phyloP scores from a whole-genome alignment of 2,888 invertebrate genomes.

The Oasisia sp. region DNA sequence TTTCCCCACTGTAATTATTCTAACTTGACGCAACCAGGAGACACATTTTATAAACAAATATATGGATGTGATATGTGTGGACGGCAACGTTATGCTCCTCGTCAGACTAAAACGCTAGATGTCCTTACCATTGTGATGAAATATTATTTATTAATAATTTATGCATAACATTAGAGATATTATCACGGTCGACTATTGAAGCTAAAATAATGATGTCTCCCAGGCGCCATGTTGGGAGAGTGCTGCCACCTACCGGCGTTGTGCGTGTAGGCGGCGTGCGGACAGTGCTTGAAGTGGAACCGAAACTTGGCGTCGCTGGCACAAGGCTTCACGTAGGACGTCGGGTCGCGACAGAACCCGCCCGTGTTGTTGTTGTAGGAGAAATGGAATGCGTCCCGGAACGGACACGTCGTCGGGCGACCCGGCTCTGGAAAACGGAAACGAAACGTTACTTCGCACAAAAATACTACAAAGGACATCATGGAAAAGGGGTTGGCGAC shows the following conservation, averaged over 20 bases:
- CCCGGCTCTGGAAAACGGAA: not conserved
- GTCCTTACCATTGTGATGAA: no score
- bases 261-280: constrained; percentile 40
- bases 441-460: not conserved
- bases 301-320: constrained; percentile 36
- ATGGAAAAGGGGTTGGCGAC: not conserved
- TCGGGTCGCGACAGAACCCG: constrained; percentile 39
- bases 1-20: no score
- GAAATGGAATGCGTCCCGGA: constrained; percentile 40
- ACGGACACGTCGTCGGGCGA: constrained; percentile 36
- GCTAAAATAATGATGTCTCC: not conserved
- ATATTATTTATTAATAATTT: no score
- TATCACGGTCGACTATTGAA: not conserved
- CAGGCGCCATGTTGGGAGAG: not conserved
- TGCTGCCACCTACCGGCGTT: constrained; percentile 35
- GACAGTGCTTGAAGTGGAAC: constrained; percentile 40
- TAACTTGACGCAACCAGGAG: no score
- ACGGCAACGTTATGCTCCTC: no score
- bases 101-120: no score
- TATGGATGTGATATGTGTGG: no score
- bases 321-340: constrained; percentile 39
- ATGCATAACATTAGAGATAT: no score
- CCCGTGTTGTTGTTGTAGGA: constrained; percentile 45
- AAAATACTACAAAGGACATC: not conserved
- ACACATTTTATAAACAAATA: no score